Evolutionary conservation across 2,888 invertebrate genomes (phyloP).

Genomic region (Parnassius mnemosyne): DNA sequence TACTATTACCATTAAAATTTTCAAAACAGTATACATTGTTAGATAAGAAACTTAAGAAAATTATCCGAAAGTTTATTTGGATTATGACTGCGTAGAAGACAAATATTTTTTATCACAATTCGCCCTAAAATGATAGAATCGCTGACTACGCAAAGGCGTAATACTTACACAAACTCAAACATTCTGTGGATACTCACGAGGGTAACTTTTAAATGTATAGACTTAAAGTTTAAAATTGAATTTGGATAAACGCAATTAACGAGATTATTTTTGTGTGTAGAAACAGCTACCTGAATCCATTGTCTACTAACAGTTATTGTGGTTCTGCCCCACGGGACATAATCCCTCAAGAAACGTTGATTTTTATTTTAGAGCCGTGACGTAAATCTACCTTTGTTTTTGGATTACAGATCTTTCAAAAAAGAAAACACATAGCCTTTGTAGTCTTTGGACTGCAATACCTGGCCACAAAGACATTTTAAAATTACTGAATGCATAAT

Average conservation of each 20-base stretch:
- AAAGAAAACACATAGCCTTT: slow-evolving; percentile 24
- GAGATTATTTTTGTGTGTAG: slow-evolving; percentile 44
- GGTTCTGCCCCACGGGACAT: slow-evolving; percentile 54
- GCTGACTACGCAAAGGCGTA: neutral
- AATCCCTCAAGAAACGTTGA: slow-evolving; percentile 68
- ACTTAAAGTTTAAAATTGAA: slow-evolving; percentile 34
- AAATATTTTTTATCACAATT: slow-evolving; percentile 13
- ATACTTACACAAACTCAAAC: neutral
- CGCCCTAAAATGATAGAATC: slow-evolving; percentile 6
- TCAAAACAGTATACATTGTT: no score
- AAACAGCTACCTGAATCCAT: slow-evolving; percentile 70
- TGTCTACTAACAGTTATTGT: slow-evolving; percentile 63
- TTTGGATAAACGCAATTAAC: slow-evolving; percentile 31
- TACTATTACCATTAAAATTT: no score
- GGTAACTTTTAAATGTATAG: neutral
- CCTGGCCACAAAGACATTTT: slow-evolving; percentile 13
- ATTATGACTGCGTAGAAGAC: slow-evolving; percentile 2
- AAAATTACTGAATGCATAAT: slow-evolving; percentile 2
- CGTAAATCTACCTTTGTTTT: slow-evolving; percentile 61
- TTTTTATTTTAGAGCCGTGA: slow-evolving; percentile 67
- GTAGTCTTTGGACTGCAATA: slow-evolving; percentile 14
- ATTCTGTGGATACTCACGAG: neutral
- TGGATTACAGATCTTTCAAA: slow-evolving; percentile 44
- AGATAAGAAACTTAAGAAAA: no score
- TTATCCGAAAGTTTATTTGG: neutral